Conservation (phyloP, 2,888 invertebrate species). For the Cerastis leucographa region DNA sequence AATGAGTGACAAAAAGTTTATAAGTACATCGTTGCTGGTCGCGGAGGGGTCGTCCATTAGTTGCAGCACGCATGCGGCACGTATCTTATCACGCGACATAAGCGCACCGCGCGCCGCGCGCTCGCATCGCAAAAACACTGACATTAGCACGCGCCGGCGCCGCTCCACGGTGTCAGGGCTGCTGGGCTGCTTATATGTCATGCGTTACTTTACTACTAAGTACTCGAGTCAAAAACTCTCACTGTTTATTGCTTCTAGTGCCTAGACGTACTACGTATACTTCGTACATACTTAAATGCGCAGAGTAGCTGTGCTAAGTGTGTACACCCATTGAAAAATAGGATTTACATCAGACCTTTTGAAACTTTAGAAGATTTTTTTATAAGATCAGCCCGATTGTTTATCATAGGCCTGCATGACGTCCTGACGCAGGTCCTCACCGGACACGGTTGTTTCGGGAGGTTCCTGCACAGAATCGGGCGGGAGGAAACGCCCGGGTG, state of each 20-base stretch:
- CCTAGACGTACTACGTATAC: background rate
- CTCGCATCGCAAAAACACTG: conserved; percentile 22
- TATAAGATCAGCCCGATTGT: background rate
- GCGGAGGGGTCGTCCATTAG: conserved; percentile 12
- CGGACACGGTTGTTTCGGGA: no score
- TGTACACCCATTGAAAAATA: background rate
- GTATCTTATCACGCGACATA: conserved; percentile 6
- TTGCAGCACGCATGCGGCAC: conserved; percentile 8
- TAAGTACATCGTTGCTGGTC: background rate
- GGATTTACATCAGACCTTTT: background rate
- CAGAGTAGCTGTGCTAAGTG: background rate
- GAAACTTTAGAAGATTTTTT: background rate
- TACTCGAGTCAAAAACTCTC: background rate
- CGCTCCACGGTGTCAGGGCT: background rate
- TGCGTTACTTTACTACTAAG: conserved; percentile 14
- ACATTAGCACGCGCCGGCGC: conserved; percentile 42
- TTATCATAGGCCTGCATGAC: background rate
- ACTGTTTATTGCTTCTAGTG: background rate
- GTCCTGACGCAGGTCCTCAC: no score
- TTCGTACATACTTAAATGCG: background rate
- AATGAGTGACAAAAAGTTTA: conserved; percentile 7
- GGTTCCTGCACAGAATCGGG: no score
- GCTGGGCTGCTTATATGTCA: conserved; percentile 10
- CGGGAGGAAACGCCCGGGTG: no score
- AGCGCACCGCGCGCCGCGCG: background rate